Evolutionary conservation across 1,140 invertebrate genomes (phyloP).

Genomic region (Ceratitis capitata): DNA sequence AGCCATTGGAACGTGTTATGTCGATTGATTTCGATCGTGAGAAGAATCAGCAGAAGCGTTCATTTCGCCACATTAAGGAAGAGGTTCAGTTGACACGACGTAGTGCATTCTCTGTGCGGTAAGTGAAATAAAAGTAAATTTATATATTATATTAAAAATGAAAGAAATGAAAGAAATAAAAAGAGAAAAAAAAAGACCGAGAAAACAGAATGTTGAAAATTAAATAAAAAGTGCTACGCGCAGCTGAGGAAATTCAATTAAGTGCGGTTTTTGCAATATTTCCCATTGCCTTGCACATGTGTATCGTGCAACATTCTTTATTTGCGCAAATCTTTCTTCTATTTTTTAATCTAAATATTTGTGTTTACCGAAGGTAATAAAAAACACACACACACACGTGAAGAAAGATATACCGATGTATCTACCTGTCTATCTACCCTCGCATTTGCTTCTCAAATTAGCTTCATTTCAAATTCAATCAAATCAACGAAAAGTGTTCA

Average conservation of each 20-base stretch:
- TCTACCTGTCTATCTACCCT: not conserved
- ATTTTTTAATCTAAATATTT: not conserved
- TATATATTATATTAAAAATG: not conserved
- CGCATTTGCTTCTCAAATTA: slow-evolving; percentile 13
- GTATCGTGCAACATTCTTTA: not conserved
- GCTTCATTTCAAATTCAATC: slow-evolving; percentile 32
- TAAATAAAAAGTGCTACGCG: no score
- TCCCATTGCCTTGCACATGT: not conserved
- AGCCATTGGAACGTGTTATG: slow-evolving; percentile 80
- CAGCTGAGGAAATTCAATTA: slow-evolving; percentile 27
- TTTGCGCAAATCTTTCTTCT: not conserved
- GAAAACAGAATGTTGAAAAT: not conserved
- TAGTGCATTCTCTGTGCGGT: slow-evolving; percentile 82
- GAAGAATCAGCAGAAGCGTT: slow-evolving; percentile 71
- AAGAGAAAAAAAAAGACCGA: not conserved
- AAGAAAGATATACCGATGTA: no score
- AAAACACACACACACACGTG: no score
- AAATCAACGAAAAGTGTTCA: slow-evolving; percentile 17
- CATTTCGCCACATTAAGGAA: slow-evolving; percentile 69
- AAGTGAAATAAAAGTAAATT: slow-evolving; percentile 34
- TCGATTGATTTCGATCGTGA: slow-evolving; percentile 80
- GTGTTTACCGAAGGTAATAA: no score
- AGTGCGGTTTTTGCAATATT: not conserved
- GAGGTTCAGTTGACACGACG: slow-evolving; percentile 70
- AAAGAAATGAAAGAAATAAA: not conserved